Evolutionary conservation across 2,888 invertebrate genomes (phyloP).

Genomic region (Xylota sylvarum): DNA sequence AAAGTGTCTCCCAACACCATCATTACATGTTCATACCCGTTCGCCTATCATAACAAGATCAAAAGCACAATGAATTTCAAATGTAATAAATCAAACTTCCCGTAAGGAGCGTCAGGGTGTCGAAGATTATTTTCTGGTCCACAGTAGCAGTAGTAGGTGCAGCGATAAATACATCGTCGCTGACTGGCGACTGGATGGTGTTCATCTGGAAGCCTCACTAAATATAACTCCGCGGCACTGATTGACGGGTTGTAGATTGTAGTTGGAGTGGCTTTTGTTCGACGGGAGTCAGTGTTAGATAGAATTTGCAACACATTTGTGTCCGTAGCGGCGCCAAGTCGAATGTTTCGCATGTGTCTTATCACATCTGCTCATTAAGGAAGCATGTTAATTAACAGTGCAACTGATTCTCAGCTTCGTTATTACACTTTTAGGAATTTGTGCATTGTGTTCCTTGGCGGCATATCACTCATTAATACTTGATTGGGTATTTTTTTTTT

Average conservation of each 20-base stretch:
- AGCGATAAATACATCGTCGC: constrained; percentile 63
- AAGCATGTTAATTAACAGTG: constrained; percentile 55
- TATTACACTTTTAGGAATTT: constrained; percentile 8
- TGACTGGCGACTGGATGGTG: constrained; percentile 23
- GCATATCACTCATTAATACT: constrained; percentile 8
- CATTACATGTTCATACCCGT: background rate
- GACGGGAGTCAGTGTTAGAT: constrained; percentile 4
- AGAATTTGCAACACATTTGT: constrained; percentile 37
- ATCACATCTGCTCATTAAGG: constrained; percentile 63
- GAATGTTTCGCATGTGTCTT: constrained; percentile 42
- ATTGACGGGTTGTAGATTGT: constrained; percentile 53
- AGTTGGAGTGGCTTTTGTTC: constrained; percentile 34
- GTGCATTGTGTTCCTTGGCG: background rate
- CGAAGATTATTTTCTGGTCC: constrained; percentile 18
- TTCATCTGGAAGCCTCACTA: constrained; percentile 53
- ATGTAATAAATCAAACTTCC: constrained; percentile 23
- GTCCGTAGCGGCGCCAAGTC: constrained; percentile 42
- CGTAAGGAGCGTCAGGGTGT: constrained; percentile 12
- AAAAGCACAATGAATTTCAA: constrained; percentile 26
- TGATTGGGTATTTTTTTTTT: background rate
- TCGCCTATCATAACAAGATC: constrained; percentile 10
- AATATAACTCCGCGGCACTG: constrained; percentile 40
- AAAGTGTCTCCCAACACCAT: background rate
- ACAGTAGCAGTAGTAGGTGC: constrained; percentile 33
- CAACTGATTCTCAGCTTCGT: constrained; percentile 12